Evolutionary conservation across 2,113 vertebrate genomes (phyloP), one percentile per base, ranked within the genome.

Genomic region (Odocoileus virginianus): DNA sequence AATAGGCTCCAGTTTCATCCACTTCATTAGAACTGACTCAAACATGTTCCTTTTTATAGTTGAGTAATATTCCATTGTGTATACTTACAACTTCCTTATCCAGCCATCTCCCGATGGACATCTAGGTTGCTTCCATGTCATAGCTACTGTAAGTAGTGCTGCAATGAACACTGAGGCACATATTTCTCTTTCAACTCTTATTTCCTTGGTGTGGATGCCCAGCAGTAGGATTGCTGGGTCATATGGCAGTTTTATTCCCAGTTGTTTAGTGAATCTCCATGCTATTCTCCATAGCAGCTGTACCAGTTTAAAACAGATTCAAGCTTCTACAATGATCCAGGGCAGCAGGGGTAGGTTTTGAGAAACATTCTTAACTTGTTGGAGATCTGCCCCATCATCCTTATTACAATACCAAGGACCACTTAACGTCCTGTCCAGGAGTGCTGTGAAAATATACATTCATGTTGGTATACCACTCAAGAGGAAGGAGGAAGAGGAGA

Each of bases 281-380:
- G n/a, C 67, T 40, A 40, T 40, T 74, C 67, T 40, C 67, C 36
- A 13, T 25, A 74, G 67, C 67, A 15, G 55, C n/a, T 25, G 5
- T 40, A 74, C 67, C 67, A 74, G 67, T 74, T 25, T 74, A 43
- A 30, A 89, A 52, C 13, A 84, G 23, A 94, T 40, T 10, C 28
- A 61, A 78, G n/a, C 40, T 91, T 84, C 64, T 93, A 64, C 96
- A 93, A 13, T 33, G 57, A 94, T 7, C 17, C 36, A 50, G 3
- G n/a, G 14, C 52, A 83, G 52, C 16, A 83, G n/a, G 52, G 12
- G n/a, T 83, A 36, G 52, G 52, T 84, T 84, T 84, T 27, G 13
- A 27, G n/a, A 55, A 55, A 55, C 14, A 55, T 84, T 23, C 13
- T 55, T 25, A n/a, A 74, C 2, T 3, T 84, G 7, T 40, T 40